Conservation (phyloP, 2,113 vertebrate species). For the Leptobrachium leishanense region DNA sequence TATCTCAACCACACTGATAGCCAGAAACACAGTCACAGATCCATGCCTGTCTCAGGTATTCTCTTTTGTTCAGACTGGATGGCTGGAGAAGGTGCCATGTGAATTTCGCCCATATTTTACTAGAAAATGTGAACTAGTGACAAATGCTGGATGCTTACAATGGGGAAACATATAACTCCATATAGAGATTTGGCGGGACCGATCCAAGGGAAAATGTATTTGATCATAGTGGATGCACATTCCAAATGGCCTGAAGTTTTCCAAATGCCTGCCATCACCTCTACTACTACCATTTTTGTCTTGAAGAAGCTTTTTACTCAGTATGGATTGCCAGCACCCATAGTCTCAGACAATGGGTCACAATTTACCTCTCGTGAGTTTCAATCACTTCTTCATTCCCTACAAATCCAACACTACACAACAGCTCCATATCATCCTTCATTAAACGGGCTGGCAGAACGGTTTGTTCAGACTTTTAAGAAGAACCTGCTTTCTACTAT, state of each 20-base stretch:
- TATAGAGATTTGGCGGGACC: not conserved
- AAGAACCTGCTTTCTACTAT: not conserved
- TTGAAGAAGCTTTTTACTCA: not conserved
- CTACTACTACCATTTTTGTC: not conserved
- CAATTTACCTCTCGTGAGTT: not conserved
- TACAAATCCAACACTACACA: not conserved
- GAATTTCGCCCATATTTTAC: too few species aligned
- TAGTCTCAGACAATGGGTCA: not conserved
- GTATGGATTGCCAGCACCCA: not conserved
- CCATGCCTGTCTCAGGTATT: too few species aligned
- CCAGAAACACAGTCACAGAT: too few species aligned
- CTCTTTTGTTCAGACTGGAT: too few species aligned
- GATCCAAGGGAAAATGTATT: not conserved
- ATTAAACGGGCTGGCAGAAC: not conserved
- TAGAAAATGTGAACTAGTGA: too few species aligned
- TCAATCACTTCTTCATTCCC: not conserved
- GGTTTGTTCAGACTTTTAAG: slow-evolving; percentile 4
- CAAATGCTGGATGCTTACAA: too few species aligned
- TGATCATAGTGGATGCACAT: not conserved
- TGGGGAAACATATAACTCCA: not conserved
- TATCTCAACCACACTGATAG: too few species aligned
- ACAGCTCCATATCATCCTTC: not conserved
- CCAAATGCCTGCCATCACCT: not conserved
- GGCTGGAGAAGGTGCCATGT: too few species aligned
- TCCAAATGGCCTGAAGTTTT: not conserved